phyloP scores from a whole-genome alignment of 2,797 vertebrate species.

The Catostomus latipinnis region DNA sequence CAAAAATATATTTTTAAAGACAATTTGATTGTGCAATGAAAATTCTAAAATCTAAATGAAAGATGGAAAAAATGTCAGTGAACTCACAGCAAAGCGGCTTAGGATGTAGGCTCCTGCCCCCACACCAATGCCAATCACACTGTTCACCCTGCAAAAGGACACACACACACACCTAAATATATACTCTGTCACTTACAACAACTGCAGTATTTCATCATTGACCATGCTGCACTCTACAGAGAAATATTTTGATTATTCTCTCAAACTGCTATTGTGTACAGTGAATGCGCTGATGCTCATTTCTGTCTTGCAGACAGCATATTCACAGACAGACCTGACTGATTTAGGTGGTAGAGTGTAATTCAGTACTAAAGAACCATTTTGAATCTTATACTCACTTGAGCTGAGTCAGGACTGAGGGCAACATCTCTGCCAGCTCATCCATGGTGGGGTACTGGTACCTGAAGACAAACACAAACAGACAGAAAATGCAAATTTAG shows the following conservation, averaged over 20 bases:
- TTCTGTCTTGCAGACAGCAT: neutral
- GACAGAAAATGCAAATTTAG: neutral
- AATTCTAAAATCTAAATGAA: too few species aligned
- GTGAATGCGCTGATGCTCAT: neutral
- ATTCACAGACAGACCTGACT: neutral
- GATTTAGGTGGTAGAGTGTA: neutral
- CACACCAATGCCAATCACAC: conserved; percentile 91
- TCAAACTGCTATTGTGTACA: neutral
- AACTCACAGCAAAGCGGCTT: conserved; percentile 91
- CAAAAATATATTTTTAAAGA: too few species aligned
- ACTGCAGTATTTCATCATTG: neutral
- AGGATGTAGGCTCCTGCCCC: conserved; percentile 95
- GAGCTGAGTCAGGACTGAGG: conserved; percentile 89
- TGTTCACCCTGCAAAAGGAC: conserved; percentile 82
- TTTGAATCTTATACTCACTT: conserved; percentile 80
- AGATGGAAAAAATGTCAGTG: neutral
- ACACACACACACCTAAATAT: conserved; percentile 19
- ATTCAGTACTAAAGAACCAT: conserved; percentile 5
- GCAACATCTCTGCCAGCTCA: conserved; percentile 93
- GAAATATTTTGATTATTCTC: neutral
- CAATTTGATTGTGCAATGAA: too few species aligned
- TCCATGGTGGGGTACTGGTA: conserved; percentile 96
- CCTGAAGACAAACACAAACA: conserved; percentile 71
- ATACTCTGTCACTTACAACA: conserved; percentile 2
- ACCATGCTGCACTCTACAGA: neutral